phyloP scores from a whole-genome alignment of 2,888 invertebrate species.

The Busseola fusca region DNA sequence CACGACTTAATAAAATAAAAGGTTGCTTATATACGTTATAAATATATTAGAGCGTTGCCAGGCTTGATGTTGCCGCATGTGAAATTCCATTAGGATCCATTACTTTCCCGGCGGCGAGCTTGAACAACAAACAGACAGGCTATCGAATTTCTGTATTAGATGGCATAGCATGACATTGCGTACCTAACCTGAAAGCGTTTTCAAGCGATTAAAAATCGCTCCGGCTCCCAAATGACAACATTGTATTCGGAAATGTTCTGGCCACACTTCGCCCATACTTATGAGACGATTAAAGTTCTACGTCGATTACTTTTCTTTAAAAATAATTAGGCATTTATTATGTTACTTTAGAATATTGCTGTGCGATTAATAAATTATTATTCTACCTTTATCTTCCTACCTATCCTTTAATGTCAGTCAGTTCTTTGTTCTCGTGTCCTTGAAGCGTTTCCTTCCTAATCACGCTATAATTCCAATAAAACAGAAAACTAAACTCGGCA shows the following conservation, averaged over 20 bases:
- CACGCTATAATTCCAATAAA: slow-evolving; percentile 45
- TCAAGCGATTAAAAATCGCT: slow-evolving; percentile 20
- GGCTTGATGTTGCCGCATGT: slow-evolving; percentile 42
- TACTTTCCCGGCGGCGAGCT: slow-evolving; percentile 39
- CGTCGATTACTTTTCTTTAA: neutral
- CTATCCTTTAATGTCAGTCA: neutral
- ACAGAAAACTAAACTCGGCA: slow-evolving; percentile 38
- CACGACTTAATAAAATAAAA: slow-evolving; percentile 46
- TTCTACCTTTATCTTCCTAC: neutral
- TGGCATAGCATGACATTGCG: slow-evolving; percentile 26
- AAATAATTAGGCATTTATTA: neutral
- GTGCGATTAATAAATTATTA: no score
- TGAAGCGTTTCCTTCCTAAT: slow-evolving; percentile 32
- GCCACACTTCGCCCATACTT: neutral
- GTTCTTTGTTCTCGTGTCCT: slow-evolving; percentile 24
- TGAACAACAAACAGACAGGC: slow-evolving; percentile 45
- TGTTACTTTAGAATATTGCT: neutral
- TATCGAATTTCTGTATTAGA: slow-evolving; percentile 39
- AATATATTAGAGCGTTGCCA: slow-evolving; percentile 29
- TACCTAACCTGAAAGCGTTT: slow-evolving; percentile 13
- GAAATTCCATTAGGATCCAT: slow-evolving; percentile 52
- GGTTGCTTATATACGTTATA: slow-evolving; percentile 42
- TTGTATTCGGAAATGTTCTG: neutral
- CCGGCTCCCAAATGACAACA: slow-evolving; percentile 4
- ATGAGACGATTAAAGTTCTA: neutral